Evolutionary conservation across 2,888 invertebrate genomes (phyloP).

Genomic region (Oxystoma pomonae): DNA sequence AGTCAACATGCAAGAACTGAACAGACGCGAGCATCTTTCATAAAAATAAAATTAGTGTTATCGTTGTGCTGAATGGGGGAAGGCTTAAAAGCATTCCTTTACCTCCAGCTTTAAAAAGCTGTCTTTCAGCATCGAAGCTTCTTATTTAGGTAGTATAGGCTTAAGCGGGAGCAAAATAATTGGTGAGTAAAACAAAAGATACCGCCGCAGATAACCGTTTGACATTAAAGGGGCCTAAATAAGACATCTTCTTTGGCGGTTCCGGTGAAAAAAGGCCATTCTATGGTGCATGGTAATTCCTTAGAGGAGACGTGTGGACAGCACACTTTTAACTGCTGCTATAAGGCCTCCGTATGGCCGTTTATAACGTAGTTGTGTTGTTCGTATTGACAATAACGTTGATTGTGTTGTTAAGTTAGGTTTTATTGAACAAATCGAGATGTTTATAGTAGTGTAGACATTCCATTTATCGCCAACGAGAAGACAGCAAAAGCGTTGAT

Average conservation of each 20-base stretch:
- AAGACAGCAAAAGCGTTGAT: too few species aligned
- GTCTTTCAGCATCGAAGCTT: too few species aligned
- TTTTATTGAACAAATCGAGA: background rate
- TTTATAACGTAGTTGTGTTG: background rate
- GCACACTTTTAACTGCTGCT: background rate
- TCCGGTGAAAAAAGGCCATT: slow-evolving; percentile 27
- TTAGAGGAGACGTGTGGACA: background rate
- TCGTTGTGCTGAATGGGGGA: too few species aligned
- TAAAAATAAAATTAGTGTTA: too few species aligned
- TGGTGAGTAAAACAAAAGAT: slow-evolving; percentile 32
- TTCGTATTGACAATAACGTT: background rate
- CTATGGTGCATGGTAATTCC: slow-evolving; percentile 31
- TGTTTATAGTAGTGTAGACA: too few species aligned
- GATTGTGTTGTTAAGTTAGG: background rate
- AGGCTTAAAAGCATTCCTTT: too few species aligned
- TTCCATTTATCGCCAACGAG: too few species aligned
- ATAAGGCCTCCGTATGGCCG: background rate
- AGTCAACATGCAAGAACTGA: too few species aligned
- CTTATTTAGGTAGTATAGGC: too few species aligned
- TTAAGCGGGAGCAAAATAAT: slow-evolving; percentile 27
- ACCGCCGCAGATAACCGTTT: slow-evolving; percentile 31
- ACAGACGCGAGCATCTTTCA: too few species aligned
- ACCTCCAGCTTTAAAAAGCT: too few species aligned
- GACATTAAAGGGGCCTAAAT: slow-evolving; percentile 34
- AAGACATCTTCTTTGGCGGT: slow-evolving; percentile 30